Evolutionary conservation across 2,113 vertebrate genomes (phyloP).

Genomic region (Tupaia tana): DNA sequence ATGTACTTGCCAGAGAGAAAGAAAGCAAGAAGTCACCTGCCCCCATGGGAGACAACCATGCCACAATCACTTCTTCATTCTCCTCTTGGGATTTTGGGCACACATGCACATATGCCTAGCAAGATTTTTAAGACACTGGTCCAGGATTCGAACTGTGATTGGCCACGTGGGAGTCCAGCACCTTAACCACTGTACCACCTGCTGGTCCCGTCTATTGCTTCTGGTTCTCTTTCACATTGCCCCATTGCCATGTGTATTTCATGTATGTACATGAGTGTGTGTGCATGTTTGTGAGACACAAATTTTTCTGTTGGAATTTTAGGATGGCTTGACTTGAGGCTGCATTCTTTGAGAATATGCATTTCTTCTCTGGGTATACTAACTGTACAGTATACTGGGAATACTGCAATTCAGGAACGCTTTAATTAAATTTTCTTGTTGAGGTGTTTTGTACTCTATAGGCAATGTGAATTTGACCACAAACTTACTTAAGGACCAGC

Average conservation of each 20-base stretch:
- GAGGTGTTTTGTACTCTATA: neutral
- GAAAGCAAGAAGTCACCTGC: too few relatives aligned
- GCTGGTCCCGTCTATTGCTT: neutral
- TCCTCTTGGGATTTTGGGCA: too few relatives aligned
- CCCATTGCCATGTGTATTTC: neutral
- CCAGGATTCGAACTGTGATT: too few relatives aligned
- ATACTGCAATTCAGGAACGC: neutral
- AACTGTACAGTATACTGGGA: neutral
- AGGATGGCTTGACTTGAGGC: neutral
- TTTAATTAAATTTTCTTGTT: neutral
- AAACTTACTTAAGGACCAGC: neutral
- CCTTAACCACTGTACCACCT: too few relatives aligned
- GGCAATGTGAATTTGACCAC: neutral
- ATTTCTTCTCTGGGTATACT: neutral
- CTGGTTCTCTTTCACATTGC: neutral
- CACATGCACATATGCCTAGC: too few relatives aligned
- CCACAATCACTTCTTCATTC: too few relatives aligned
- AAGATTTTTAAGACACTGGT: too few relatives aligned
- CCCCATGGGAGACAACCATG: too few relatives aligned
- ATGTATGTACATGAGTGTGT: neutral
- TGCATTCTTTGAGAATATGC: neutral
- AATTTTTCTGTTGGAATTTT: conserved; percentile 3
- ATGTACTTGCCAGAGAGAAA: too few relatives aligned
- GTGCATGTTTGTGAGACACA: neutral
- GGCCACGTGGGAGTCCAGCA: too few relatives aligned